phyloP scores from a whole-genome alignment of 2,113 vertebrate species.

The Pogona vitticeps region DNA sequence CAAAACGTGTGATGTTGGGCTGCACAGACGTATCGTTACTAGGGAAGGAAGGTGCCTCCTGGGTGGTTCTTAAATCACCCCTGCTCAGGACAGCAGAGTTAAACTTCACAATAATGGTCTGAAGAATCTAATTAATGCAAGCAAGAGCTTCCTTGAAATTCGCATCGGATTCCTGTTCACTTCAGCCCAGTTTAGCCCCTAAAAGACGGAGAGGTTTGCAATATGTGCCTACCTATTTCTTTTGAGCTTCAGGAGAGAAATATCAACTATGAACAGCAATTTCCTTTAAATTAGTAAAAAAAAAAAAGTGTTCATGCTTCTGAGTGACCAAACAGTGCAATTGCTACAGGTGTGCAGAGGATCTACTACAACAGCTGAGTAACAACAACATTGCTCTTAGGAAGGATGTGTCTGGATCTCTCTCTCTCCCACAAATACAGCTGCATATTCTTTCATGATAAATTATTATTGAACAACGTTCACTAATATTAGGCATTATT shows the following conservation, averaged over 20 bases:
- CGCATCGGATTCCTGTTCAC: neutral
- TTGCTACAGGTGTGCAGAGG: too few species aligned
- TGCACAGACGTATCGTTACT: too few species aligned
- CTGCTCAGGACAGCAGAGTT: neutral
- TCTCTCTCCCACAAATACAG: neutral
- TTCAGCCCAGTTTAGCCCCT: neutral
- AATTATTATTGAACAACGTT: neutral
- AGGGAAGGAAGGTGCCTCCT: neutral
- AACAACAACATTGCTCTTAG: neutral
- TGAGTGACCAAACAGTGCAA: too few species aligned
- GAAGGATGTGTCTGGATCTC: neutral
- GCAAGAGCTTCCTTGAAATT: neutral
- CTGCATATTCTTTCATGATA: neutral
- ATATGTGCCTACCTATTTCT: neutral
- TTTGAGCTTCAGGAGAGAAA: neutral
- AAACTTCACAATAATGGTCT: neutral
- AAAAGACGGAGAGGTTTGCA: neutral
- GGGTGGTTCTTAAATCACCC: neutral
- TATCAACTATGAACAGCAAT: neutral
- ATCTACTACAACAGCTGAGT: neutral
- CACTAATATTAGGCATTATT: too few species aligned
- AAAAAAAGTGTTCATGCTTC: too few species aligned
- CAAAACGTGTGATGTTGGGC: too few species aligned
- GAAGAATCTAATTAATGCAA: neutral
- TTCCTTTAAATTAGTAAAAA: neutral